phyloP scores from a whole-genome alignment of 1,140 invertebrate genomes.

The Portunus trituberculatus region DNA sequence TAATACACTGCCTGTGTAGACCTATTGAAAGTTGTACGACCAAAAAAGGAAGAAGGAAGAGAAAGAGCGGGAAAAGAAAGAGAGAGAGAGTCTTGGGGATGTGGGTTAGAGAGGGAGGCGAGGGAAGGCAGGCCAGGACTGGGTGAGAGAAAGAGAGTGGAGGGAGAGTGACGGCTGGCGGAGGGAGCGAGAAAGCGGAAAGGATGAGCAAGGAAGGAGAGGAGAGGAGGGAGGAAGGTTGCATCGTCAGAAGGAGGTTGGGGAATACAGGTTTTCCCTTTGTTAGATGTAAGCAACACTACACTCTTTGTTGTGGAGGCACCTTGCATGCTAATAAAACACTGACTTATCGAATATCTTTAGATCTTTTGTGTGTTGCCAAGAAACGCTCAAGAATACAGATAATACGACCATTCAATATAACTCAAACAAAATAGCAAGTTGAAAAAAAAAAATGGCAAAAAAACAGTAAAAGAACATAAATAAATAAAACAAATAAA shows the following conservation, averaged over 20 bases:
- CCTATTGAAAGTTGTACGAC: neutral
- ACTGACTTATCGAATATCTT: too few species aligned
- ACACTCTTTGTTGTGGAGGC: neutral
- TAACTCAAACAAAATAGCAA: too few species aligned
- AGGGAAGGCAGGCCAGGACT: neutral
- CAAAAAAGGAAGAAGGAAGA: neutral
- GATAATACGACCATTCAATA: too few species aligned
- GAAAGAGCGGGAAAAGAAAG: neutral
- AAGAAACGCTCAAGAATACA: too few species aligned
- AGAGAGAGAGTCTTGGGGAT: neutral
- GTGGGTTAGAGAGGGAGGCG: neutral
- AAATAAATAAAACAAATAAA: too few species aligned
- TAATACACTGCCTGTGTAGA: neutral
- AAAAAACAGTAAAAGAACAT: neutral
- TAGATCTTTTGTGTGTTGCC: too few species aligned
- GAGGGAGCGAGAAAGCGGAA: neutral
- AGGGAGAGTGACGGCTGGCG: neutral
- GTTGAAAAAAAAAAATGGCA: too few species aligned
- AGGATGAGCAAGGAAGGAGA: neutral
- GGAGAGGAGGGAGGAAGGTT: neutral
- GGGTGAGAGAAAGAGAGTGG: neutral
- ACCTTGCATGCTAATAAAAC: too few species aligned
- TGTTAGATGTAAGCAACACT: neutral
- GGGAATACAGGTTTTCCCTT: neutral
- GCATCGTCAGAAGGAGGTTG: neutral